phyloP scores from a whole-genome alignment of 2,888 invertebrate genomes.

The Drosophila recens region DNA sequence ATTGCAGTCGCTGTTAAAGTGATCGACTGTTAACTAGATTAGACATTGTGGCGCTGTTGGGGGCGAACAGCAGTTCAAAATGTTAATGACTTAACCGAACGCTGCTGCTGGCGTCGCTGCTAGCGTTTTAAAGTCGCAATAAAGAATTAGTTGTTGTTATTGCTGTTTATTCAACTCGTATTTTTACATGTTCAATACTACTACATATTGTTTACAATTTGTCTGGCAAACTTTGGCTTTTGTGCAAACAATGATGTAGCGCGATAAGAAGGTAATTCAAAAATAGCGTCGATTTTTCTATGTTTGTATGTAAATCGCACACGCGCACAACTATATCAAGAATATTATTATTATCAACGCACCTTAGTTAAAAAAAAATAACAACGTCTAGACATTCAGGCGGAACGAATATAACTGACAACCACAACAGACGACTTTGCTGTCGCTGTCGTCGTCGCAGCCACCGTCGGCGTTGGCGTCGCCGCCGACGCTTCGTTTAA shows the following conservation, averaged over 20 bases:
- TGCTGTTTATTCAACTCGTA: constrained; percentile 43
- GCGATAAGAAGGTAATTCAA: constrained; percentile 54
- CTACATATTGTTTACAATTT: constrained; percentile 68
- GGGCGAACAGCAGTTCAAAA: constrained; percentile 50
- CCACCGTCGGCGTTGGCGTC: constrained; percentile 3
- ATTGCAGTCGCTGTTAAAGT: constrained; percentile 23
- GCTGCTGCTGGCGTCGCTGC: constrained; percentile 15
- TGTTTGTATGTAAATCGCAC: constrained; percentile 42
- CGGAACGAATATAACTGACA: constrained; percentile 65
- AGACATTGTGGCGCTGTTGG: constrained; percentile 61
- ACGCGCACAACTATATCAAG: constrained; percentile 44
- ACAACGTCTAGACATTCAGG: constrained; percentile 72
- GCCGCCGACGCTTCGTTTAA: constrained; percentile 21
- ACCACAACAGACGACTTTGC: background rate
- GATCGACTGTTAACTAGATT: constrained; percentile 35
- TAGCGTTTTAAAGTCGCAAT: constrained; percentile 68
- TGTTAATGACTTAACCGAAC: constrained; percentile 65
- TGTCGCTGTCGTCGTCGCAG: background rate
- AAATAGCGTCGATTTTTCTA: constrained; percentile 42
- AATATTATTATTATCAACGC: constrained; percentile 62
- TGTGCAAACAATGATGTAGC: constrained; percentile 34
- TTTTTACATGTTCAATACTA: constrained; percentile 33
- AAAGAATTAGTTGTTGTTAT: constrained; percentile 34
- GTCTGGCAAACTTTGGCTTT: constrained; percentile 55
- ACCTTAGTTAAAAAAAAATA: constrained; percentile 55